A percentile compares a stretch with the other conserved stretches of the same genome.
Conservation (phyloP, 2,888 invertebrate species). For the Eilema sororculum region DNA sequence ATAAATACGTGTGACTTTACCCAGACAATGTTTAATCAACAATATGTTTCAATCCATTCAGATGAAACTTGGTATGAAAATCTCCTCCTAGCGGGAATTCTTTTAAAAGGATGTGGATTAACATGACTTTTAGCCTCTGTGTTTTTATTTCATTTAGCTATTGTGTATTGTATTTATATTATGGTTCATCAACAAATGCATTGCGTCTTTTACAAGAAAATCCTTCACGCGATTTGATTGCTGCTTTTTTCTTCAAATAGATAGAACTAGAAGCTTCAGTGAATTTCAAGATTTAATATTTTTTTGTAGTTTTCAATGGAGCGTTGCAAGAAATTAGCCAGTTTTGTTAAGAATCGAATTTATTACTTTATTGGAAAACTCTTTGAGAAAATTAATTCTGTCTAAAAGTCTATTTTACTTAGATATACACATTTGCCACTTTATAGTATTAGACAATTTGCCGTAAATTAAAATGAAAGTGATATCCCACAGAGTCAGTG, state of each 20-base stretch:
- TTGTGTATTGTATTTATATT: not conserved
- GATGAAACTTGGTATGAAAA: conserved; percentile 58
- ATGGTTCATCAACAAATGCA: not conserved
- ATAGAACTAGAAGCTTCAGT: too few species aligned
- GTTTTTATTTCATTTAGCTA: conserved; percentile 3
- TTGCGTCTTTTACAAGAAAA: not conserved
- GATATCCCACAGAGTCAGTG: not conserved
- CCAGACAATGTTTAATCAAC: conserved; percentile 51
- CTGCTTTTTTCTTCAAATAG: too few species aligned
- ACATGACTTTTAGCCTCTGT: conserved; percentile 9
- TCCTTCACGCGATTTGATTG: not conserved
- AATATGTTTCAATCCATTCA: conserved; percentile 66
- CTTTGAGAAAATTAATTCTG: not conserved
- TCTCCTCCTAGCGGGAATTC: conserved; percentile 30
- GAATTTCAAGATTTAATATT: too few species aligned
- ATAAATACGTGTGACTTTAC: not conserved
- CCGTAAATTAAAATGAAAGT: not conserved
- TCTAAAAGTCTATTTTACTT: too few species aligned
- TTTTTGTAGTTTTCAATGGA: not conserved
- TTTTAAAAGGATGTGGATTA: conserved; percentile 23
- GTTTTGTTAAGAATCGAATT: not conserved
- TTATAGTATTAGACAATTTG: not conserved
- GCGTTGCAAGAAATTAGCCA: too few species aligned
- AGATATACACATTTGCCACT: not conserved
- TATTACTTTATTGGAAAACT: not conserved